Conservation (phyloP, 2,888 invertebrate species). For the Eulithis prunata region DNA sequence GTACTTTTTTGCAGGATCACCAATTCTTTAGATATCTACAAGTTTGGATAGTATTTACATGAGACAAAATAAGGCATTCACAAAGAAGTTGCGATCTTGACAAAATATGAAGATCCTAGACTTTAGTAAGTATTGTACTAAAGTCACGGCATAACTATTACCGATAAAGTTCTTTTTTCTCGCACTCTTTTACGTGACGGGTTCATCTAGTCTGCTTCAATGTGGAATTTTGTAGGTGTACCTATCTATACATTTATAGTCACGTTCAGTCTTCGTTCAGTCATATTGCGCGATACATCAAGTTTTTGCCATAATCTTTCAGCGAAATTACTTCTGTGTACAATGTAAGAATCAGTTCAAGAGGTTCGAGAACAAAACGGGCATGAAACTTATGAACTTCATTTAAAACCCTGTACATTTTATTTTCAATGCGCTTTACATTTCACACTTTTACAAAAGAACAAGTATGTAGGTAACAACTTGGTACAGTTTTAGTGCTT, state of each 20-base stretch:
- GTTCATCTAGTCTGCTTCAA: conserved; percentile 9
- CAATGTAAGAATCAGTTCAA: background rate
- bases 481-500: too few species aligned
- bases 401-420: background rate
- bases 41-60: too few species aligned
- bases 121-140: background rate
- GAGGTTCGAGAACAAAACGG: too few species aligned
- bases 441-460: too few species aligned
- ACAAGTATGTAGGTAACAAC: too few species aligned
- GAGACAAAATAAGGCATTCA: background rate
- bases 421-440: background rate
- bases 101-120: conserved; percentile 9
- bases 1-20: too few species aligned
- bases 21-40: too few species aligned
- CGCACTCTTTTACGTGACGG: conserved; percentile 16
- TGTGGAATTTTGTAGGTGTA: conserved; percentile 10
- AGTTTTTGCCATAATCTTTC: conserved; percentile 6
- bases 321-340: background rate
- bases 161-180: conserved; percentile 13
- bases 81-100: background rate
- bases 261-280: conserved; percentile 20
- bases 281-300: conserved; percentile 10
- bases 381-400: background rate
- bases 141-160: background rate
- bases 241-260: conserved; percentile 10